Evolutionary conservation across 2,888 invertebrate species (phyloP).

Genomic region (Resseliella maxima): DNA sequence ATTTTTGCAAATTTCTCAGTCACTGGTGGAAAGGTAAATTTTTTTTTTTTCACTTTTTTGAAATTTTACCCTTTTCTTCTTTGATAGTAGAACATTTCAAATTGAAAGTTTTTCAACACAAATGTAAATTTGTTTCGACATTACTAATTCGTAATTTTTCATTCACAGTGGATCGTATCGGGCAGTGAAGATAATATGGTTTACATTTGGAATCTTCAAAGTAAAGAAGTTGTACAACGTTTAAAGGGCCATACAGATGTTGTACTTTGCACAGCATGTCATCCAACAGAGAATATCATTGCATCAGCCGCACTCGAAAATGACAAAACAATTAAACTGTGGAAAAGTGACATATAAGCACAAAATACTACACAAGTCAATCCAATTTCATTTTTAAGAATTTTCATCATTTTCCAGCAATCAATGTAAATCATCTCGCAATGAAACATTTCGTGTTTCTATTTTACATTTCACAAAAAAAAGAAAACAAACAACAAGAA

Average conservation of each 20-base stretch:
- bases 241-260: slow-evolving; percentile 95
- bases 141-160: slow-evolving; percentile 44
- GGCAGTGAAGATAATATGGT: slow-evolving; percentile 99
- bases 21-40: slow-evolving; percentile 96
- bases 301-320: slow-evolving; percentile 98
- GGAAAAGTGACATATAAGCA: slow-evolving; percentile 97
- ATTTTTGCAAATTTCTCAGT: slow-evolving; percentile 99
- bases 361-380: slow-evolving; percentile 56
- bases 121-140: background rate
- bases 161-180: slow-evolving; percentile 96
- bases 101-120: too few relatives aligned
- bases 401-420: background rate
- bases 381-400: background rate
- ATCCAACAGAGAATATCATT: slow-evolving; percentile 99
- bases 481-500: background rate
- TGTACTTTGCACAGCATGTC: slow-evolving; percentile 97
- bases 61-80: too few relatives aligned
- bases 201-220: slow-evolving; percentile 99
- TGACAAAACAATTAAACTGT: slow-evolving; percentile 98
- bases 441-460: too few relatives aligned
- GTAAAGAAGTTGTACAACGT: slow-evolving; percentile 98
- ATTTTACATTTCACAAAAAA: background rate
- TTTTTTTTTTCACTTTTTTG: too few relatives aligned
- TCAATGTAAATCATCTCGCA: background rate
- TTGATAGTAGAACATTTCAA: background rate